phyloP scores from a whole-genome alignment of 2,797 vertebrate species.

The Neosalanx taihuensis region DNA sequence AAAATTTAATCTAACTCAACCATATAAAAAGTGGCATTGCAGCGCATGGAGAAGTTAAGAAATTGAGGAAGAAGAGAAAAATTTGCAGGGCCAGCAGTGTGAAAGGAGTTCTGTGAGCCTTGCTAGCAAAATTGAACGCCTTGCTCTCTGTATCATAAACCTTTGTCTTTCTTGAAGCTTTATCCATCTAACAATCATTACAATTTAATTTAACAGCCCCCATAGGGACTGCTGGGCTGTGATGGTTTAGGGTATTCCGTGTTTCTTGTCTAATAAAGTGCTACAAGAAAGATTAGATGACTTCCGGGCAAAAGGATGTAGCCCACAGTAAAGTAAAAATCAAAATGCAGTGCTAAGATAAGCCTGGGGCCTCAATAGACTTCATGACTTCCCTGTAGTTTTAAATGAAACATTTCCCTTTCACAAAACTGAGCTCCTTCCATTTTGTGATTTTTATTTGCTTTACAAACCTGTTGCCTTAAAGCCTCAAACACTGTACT shows the following conservation, averaged over 20 bases:
- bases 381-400: conserved; percentile 31
- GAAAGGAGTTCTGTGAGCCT: conserved; percentile 26
- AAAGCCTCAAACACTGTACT: neutral
- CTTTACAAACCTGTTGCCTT: conserved; percentile 18
- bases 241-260: conserved; percentile 23
- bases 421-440: conserved; percentile 29
- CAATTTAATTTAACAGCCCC: conserved; percentile 44
- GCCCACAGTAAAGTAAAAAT: conserved; percentile 34
- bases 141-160: conserved; percentile 32
- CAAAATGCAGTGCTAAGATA: conserved; percentile 26
- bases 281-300: conserved; percentile 38
- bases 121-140: conserved; percentile 22
- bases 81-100: conserved; percentile 25
- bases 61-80: conserved; percentile 2
- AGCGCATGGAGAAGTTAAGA: conserved; percentile 20
- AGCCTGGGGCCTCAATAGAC: conserved; percentile 22
- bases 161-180: conserved; percentile 26
- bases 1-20: conserved; percentile 46
- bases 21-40: conserved; percentile 31
- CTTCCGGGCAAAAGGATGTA: conserved; percentile 38
- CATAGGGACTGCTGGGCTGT: conserved; percentile 40
- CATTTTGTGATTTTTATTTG: conserved; percentile 38
- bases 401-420: conserved; percentile 30
- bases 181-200: conserved; percentile 36
- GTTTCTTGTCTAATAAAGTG: conserved; percentile 46